Evolutionary conservation across 2,113 vertebrate species (phyloP), one percentile per base, ranked within the genome.

Genomic region (Melanostigma gelatinosum): DNA sequence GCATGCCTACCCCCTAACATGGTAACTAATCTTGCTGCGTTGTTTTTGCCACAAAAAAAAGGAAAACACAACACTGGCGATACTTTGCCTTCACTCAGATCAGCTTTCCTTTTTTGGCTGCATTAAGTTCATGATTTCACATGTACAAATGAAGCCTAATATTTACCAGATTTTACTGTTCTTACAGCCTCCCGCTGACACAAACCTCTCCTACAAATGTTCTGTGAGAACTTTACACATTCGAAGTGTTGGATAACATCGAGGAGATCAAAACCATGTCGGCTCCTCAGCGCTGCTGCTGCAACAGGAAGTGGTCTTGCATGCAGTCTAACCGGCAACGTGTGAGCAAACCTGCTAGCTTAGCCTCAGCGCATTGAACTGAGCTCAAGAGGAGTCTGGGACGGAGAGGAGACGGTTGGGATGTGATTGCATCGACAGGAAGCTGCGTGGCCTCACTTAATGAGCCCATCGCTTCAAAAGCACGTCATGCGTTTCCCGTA

Each of bases 371-470:
- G 22, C 61, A 55, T 52, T 42, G 12, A 27, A 27, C 54, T 54
- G 6, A 64, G 57, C 65, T 73, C 34, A 44, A 52, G 69, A 69
- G 66, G 69, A 70, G 18, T 48, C 44, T 1, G 44, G 64, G 77
- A 79, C 71, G 52, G 57, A 4, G 36, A 62, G 29, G 67, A 85
- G 58, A 34, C 50, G 10, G 65, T 57, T 61, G 46, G 32, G 77
- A 83, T 36, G 36, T 24, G 85, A 91, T 85, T 82, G 81, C 81
- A 85, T 92, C 84, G 67, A 67, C 84, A 91, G 89, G 90, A 94
- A 93, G 80, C 64, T 3, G 63, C 50, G 29, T 48, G 77, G 73
- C 73, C 38, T 34, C 60, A 16, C 79, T 75, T 82, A 46, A 86
- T 86, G 60, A 82, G 86, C 66, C 63, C 65, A 69, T 81, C n/a